A percentile compares a stretch with the other conserved stretches of the same genome.
Evolutionary conservation across 1,140 invertebrate genomes (phyloP).

Genomic region (Achatina immaculata): DNA sequence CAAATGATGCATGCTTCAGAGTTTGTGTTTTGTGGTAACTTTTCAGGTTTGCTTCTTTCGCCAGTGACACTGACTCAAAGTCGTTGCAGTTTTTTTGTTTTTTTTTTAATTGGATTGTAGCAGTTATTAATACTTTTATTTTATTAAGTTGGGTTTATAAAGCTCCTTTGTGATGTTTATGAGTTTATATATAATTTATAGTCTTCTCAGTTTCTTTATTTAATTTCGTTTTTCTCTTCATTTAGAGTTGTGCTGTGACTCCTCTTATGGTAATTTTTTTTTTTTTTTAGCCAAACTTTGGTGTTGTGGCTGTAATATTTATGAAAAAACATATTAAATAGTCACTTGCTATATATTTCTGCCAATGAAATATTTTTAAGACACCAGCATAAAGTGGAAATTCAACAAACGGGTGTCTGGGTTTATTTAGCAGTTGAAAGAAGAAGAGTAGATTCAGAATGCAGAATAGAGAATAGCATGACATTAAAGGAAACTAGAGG

Average conservation of each 20-base stretch:
- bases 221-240: slow-evolving; percentile 5
- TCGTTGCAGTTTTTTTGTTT: not conserved
- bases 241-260: slow-evolving; percentile 39
- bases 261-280: slow-evolving; percentile 38
- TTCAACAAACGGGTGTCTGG: too few species aligned
- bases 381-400: too few species aligned
- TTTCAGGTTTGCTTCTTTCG: not conserved
- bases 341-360: not conserved
- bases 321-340: not conserved
- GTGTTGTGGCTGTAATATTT: slow-evolving; percentile 15
- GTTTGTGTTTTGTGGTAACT: too few species aligned
- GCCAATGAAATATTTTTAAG: too few species aligned
- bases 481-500: too few species aligned
- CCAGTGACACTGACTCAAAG: slow-evolving; percentile 23
- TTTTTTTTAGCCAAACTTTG: slow-evolving; percentile 10
- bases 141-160: not conserved
- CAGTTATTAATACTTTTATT: not conserved
- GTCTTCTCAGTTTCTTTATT: slow-evolving; percentile 16
- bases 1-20: too few species aligned
- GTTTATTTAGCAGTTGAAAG: too few species aligned
- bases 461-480: too few species aligned
- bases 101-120: not conserved
- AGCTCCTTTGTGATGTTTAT: not conserved
- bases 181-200: too few species aligned
- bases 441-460: too few species aligned